phyloP scores from a whole-genome alignment of 1,140 invertebrate genomes.

The Brachionus rubens region DNA sequence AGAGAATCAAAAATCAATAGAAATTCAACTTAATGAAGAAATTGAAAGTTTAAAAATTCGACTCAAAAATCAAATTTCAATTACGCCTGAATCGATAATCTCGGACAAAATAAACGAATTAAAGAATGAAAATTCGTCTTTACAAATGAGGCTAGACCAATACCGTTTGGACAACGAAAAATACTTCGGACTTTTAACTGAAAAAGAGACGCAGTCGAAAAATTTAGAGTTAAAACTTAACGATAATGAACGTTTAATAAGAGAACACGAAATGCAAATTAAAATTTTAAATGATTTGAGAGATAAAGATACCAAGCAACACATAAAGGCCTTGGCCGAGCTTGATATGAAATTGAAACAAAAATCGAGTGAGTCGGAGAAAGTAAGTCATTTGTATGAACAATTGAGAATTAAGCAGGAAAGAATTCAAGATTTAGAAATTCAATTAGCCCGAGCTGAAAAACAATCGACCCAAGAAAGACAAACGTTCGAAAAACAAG shows the following conservation, averaged over 20 bases:
- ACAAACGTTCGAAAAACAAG: conserved; percentile 32
- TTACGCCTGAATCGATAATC: too few species aligned
- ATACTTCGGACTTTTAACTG: too few species aligned
- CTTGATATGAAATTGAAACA: conserved; percentile 14
- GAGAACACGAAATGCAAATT: conserved; percentile 23
- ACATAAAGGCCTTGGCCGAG: conserved; percentile 10
- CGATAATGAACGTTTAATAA: background rate
- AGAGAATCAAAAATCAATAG: too few species aligned
- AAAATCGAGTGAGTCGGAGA: conserved; percentile 4
- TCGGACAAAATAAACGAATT: too few species aligned
- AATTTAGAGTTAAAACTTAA: background rate
- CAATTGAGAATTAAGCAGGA: conserved; percentile 33
- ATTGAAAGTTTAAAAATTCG: too few species aligned
- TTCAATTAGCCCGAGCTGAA: background rate
- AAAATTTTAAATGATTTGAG: conserved; percentile 22
- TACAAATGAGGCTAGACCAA: background rate
- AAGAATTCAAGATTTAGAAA: conserved; percentile 32
- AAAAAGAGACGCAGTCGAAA: background rate
- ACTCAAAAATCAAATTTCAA: too few species aligned
- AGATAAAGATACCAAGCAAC: conserved; percentile 27
- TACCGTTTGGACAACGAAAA: background rate
- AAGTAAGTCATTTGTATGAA: conserved; percentile 34
- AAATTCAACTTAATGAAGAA: too few species aligned
- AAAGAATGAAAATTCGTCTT: background rate
- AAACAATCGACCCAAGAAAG: conserved; percentile 21